Conservation (phyloP, 2,113 vertebrate genomes). For the Diglossa brunneiventris region DNA sequence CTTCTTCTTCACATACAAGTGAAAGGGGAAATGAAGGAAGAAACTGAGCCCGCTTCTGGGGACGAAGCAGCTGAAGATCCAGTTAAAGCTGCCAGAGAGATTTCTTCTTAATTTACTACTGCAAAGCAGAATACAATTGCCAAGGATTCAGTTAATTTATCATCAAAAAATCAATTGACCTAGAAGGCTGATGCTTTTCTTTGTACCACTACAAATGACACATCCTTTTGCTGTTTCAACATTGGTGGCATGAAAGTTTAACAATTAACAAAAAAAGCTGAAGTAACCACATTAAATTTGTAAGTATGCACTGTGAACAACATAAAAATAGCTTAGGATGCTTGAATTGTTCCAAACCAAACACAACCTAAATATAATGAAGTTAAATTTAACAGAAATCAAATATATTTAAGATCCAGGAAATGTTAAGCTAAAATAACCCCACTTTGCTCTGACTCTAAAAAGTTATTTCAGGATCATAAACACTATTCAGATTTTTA, state of each 20-base stretch:
- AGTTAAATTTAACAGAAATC: slow-evolving; percentile 33
- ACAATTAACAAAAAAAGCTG: neutral
- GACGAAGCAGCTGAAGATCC: neutral
- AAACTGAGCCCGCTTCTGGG: neutral
- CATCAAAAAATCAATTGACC: neutral
- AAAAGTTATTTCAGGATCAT: slow-evolving; percentile 16
- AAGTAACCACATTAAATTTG: neutral
- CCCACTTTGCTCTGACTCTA: neutral
- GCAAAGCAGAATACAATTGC: neutral
- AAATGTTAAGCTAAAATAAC: neutral
- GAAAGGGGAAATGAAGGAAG: neutral
- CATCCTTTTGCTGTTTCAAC: neutral
- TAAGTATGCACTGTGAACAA: neutral
- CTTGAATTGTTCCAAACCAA: slow-evolving; percentile 1
- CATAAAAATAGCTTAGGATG: slow-evolving; percentile 9
- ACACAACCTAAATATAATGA: slow-evolving; percentile 32
- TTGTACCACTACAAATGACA: neutral
- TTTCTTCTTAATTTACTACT: neutral
- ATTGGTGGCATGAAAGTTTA: neutral
- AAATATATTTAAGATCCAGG: neutral
- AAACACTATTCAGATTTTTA: neutral
- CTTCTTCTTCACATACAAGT: neutral
- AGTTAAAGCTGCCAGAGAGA: neutral
- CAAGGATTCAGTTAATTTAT: neutral
- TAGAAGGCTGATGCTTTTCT: neutral